These are phyloP conservation scores for Tautogolabrus adspersus DNA, from an alignment of 2,113 vertebrate genomes.

Conservation along the genomic window DNA sequence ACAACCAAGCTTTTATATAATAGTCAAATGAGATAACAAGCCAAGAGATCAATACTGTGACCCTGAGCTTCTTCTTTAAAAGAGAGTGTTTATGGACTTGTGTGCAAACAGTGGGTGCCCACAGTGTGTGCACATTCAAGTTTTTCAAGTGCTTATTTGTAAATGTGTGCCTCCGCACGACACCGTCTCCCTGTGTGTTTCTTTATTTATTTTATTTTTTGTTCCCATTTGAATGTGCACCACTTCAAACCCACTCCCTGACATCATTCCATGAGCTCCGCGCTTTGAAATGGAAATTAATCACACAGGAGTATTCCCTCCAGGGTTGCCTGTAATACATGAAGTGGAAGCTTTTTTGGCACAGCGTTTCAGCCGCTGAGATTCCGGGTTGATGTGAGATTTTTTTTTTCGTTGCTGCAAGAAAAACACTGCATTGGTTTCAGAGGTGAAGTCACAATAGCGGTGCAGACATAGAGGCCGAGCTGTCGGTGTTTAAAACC, in stretches of 20 bases:
- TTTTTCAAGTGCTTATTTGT: constrained; percentile 41
- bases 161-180: constrained; percentile 30
- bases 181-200: constrained; percentile 23
- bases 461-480: neutral
- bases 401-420: constrained; percentile 30
- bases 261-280: constrained; percentile 67
- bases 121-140: neutral
- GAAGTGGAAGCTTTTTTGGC: constrained; percentile 74
- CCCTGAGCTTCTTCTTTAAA: constrained; percentile 57
- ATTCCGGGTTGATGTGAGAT: constrained; percentile 43
- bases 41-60: constrained; percentile 47
- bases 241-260: constrained; percentile 62
- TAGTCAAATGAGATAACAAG: constrained; percentile 55
- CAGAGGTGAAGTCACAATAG: constrained; percentile 32
- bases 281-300: constrained; percentile 82
- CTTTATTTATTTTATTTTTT: constrained; percentile 60
- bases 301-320: constrained; percentile 67
- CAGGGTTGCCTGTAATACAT: constrained; percentile 67
- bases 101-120: neutral
- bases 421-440: constrained; percentile 39
- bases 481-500: constrained; percentile 10
- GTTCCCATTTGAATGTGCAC: constrained; percentile 48
- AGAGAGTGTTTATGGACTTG: neutral
- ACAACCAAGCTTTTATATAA: constrained; percentile 27
- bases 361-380: constrained; percentile 55